Percentiles rank a stretch among this genome's conserved stretches.
Evolutionary conservation across 1,140 invertebrate genomes (phyloP).

Genomic region (Lordiphosa mommai): DNA sequence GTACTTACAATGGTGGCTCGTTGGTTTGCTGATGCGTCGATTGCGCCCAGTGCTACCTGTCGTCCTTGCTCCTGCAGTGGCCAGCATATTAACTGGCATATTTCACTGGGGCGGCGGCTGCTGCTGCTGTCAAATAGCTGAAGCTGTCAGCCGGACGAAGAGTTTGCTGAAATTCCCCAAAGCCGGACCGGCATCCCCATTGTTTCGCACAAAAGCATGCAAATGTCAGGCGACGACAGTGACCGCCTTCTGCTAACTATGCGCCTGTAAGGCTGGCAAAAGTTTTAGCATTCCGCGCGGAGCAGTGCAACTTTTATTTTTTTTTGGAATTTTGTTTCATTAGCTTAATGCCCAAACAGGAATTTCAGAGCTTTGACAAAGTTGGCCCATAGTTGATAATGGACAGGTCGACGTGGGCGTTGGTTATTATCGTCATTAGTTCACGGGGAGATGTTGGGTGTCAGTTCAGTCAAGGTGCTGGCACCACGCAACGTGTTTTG

Average conservation of each 20-base stretch:
- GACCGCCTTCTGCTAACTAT: constrained; percentile 23
- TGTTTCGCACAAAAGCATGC: constrained; percentile 48
- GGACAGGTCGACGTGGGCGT: constrained; percentile 9
- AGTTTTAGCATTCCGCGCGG: constrained; percentile 23
- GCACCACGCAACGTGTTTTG: background rate
- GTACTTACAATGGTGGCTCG: constrained; percentile 1
- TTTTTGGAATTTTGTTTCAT: constrained; percentile 55
- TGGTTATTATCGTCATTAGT: background rate
- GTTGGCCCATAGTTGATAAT: constrained; percentile 39
- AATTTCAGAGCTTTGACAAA: constrained; percentile 41
- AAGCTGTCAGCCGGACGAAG: constrained; percentile 45
- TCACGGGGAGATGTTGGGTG: constrained; percentile 21
- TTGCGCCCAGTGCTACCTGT: constrained; percentile 36
- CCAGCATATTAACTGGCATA: constrained; percentile 56
- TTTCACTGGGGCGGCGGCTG: constrained; percentile 39
- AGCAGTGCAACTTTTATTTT: constrained; percentile 26
- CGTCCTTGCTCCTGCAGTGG: constrained; percentile 7
- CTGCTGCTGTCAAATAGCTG: constrained; percentile 58
- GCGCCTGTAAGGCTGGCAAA: constrained; percentile 22
- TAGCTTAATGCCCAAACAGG: constrained; percentile 60
- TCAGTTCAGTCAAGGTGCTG: constrained; percentile 19
- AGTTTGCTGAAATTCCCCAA: constrained; percentile 24
- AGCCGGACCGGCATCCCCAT: constrained; percentile 29
- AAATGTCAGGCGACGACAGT: constrained; percentile 39
- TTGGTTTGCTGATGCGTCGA: constrained; percentile 15